phyloP scores from a whole-genome alignment of 2,797 vertebrate species.

The Gallirallus australis region DNA sequence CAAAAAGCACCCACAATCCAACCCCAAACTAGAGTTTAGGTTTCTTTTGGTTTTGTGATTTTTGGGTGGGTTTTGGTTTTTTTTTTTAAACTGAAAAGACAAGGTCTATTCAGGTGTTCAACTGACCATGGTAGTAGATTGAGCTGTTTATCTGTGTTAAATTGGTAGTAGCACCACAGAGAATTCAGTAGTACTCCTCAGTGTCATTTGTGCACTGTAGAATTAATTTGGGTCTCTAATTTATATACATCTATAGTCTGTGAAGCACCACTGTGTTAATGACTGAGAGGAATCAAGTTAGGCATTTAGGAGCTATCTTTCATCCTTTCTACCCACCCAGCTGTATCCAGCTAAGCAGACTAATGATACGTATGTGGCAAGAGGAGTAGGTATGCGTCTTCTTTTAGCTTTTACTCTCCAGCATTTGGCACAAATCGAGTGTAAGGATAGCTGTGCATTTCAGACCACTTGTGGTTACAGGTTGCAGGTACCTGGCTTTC shows the following conservation, averaged over 20 bases:
- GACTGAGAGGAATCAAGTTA: background rate
- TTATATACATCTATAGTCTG: background rate
- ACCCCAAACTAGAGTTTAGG: too few relatives aligned
- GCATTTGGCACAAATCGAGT: background rate
- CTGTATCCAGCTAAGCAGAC: background rate
- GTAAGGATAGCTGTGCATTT: background rate
- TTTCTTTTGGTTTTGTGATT: background rate
- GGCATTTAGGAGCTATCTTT: background rate
- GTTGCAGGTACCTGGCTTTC: background rate
- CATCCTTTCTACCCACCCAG: background rate
- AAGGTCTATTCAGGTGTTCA: background rate
- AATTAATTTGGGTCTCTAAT: background rate
- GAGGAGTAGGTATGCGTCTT: background rate
- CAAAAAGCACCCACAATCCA: too few relatives aligned
- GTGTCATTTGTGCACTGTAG: background rate
- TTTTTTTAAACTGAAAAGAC: background rate
- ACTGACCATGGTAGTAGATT: background rate
- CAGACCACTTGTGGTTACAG: background rate
- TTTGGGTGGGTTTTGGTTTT: background rate
- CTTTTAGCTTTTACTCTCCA: background rate
- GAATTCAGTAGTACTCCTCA: background rate
- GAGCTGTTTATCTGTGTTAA: background rate
- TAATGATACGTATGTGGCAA: rapidly evolving
- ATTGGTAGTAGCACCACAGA: background rate
- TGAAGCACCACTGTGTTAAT: background rate